Evolutionary conservation across 2,888 invertebrate species (phyloP), one percentile per base, ranked within the genome.

Genomic region (Zele albiditarsus): DNA sequence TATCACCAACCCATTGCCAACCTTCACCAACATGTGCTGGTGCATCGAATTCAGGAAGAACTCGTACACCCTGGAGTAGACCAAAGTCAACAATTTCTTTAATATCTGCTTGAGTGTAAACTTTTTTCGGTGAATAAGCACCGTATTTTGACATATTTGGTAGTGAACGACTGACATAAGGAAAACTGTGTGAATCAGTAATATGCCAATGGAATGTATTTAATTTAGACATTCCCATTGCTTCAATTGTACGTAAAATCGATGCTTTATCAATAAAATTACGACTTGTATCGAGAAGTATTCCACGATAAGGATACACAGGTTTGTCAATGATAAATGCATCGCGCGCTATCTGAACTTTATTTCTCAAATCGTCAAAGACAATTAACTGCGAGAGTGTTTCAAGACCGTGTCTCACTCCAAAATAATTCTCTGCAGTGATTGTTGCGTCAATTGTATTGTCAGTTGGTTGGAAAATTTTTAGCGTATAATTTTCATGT

Each of bases 161-260:
- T 78, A 92, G 92, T n/a, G 93, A 92, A 83, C 92, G 92, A 0
- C 95, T 93, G 74, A 94, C 94, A 84, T 96, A 94, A 0, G 98
- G 98, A 87, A 98, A 98, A 82, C 98, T 97, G 80, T 98, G 97
- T 23, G 96, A 95, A 89, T 98, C 98, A 0, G 96, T 96, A 71
- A 97, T 95, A 84, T 97, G 96, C 98, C 98, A 98, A 86, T 98
- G 98, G 90, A 98, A 95, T 0, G 96, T 95, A 87, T 98, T 98
- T 83, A 98, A 86, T 88, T 98, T 98, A 33, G 95, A 95, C 86
- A 94, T 93, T 0, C 95, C 94, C 97, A 98, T 98, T 0, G 93
- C 97, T 84, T 97, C 97, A 82, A 98, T 91, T 12, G 96, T 95
- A 20, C 92, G 90, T 84, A 95, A 93, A 76, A 96, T 94, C 0